phyloP scores from a whole-genome alignment of 2,113 vertebrate genomes.

The Gallinago media region DNA sequence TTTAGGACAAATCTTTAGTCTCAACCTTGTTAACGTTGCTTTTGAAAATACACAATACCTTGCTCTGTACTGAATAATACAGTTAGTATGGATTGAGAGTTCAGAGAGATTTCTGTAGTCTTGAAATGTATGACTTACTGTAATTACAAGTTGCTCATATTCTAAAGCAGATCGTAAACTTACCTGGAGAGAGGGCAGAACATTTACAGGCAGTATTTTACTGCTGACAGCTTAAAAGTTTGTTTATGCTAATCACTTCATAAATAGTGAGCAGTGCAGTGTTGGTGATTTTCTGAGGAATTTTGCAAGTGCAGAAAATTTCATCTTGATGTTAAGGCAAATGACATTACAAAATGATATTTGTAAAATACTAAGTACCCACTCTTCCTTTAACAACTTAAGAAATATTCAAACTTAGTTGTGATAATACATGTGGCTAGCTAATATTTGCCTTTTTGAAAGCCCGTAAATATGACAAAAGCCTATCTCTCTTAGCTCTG shows the following conservation, averaged over 20 bases:
- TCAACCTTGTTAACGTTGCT: not conserved
- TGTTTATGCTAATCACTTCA: conserved; percentile 51
- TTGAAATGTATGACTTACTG: conserved; percentile 23
- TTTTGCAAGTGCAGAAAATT: not conserved
- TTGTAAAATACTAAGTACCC: not conserved
- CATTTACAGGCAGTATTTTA: conserved; percentile 46
- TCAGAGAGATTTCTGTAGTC: conserved; percentile 14
- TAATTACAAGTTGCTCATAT: conserved; percentile 43
- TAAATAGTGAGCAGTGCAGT: conserved; percentile 12
- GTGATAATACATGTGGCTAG: not conserved
- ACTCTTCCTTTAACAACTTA: not conserved
- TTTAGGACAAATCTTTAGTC: not conserved
- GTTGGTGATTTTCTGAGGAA: not conserved
- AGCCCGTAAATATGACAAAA: not conserved
- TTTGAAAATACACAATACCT: not conserved
- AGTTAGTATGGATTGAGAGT: not conserved
- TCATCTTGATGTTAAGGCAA: not conserved
- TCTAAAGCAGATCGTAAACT: conserved; percentile 31
- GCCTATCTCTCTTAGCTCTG: not conserved
- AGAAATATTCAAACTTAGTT: not conserved
- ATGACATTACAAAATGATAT: not conserved
- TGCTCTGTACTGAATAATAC: not conserved
- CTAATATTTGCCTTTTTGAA: not conserved
- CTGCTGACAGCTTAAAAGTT: conserved; percentile 50
- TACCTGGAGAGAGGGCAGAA: conserved; percentile 43